phyloP scores from a whole-genome alignment of 2,113 vertebrate species.

The Brachirus orientalis region DNA sequence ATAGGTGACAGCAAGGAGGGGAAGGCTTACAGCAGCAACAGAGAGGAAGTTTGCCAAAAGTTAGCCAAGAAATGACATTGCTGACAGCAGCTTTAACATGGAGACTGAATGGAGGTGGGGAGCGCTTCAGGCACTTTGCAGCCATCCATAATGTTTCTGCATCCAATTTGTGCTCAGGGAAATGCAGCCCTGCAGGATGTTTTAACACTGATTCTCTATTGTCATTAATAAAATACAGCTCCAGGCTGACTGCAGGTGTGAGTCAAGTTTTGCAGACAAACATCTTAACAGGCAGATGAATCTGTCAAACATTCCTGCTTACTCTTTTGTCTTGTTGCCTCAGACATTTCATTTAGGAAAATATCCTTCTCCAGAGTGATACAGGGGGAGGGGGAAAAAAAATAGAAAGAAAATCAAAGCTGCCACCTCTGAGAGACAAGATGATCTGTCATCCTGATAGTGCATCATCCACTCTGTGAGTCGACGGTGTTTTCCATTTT shows the following conservation, averaged over 20 bases:
- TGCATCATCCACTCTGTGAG: neutral
- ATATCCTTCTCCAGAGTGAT: neutral
- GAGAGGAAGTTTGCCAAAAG: too few species aligned
- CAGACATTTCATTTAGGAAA: slow-evolving; percentile 28
- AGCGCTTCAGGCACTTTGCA: too few species aligned
- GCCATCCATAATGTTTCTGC: too few species aligned
- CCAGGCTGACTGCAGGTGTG: slow-evolving; percentile 29
- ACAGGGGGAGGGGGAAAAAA: too few species aligned
- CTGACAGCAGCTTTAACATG: too few species aligned
- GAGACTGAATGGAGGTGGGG: too few species aligned
- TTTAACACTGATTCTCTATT: slow-evolving; percentile 35
- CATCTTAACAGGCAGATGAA: too few species aligned
- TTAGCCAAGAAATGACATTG: too few species aligned
- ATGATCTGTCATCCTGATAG: slow-evolving; percentile 8
- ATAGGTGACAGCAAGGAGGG: too few species aligned
- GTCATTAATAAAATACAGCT: slow-evolving; percentile 48
- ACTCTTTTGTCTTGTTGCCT: slow-evolving; percentile 5
- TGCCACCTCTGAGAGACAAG: neutral
- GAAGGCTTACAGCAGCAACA: too few species aligned
- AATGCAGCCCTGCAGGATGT: slow-evolving; percentile 31
- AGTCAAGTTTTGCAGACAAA: slow-evolving; percentile 42
- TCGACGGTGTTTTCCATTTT: neutral
- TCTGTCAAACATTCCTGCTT: slow-evolving; percentile 4
- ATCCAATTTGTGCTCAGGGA: slow-evolving; percentile 13
- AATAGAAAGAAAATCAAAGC: slow-evolving; percentile 1